A percentile compares a stretch with the other conserved stretches of the same genome.
Evolutionary conservation across 2,797 vertebrate species (phyloP).

Genomic region (Lacerta viridis): DNA sequence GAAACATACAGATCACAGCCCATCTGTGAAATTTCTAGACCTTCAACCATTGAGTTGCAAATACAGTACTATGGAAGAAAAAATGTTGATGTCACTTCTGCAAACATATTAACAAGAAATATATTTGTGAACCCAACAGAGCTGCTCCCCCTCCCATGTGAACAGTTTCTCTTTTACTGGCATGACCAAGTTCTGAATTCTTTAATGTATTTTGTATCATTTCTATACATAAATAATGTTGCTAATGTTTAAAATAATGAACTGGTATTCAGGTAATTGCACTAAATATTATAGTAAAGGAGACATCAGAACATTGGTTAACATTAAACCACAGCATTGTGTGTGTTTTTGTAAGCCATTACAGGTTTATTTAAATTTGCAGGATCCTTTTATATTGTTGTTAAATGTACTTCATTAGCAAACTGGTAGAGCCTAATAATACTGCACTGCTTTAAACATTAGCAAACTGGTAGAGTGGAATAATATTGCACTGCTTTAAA

Average conservation of each 20-base stretch:
- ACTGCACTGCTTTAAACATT: fast-evolving
- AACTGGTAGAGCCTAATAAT: background rate
- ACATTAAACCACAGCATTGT: background rate
- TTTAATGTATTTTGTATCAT: background rate
- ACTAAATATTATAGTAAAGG: background rate
- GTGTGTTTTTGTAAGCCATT: background rate
- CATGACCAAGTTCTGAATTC: background rate
- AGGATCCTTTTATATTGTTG: background rate
- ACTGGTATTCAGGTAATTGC: background rate
- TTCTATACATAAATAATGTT: background rate
- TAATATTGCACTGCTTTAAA: fast-evolving
- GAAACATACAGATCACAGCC: too few species aligned
- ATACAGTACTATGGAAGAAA: background rate
- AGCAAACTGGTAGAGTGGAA: fast-evolving
- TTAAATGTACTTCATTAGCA: background rate
- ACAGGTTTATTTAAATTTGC: slow-evolving; percentile 16
- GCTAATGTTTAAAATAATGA: background rate
- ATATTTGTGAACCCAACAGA: background rate
- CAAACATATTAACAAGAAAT: background rate
- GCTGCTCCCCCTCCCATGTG: background rate
- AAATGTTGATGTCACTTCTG: background rate
- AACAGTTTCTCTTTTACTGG: background rate
- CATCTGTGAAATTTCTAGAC: too few species aligned
- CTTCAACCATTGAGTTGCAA: background rate
- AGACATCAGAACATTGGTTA: background rate